Conservation (phyloP, 2,113 vertebrate species). For the Coptodon rendalli region DNA sequence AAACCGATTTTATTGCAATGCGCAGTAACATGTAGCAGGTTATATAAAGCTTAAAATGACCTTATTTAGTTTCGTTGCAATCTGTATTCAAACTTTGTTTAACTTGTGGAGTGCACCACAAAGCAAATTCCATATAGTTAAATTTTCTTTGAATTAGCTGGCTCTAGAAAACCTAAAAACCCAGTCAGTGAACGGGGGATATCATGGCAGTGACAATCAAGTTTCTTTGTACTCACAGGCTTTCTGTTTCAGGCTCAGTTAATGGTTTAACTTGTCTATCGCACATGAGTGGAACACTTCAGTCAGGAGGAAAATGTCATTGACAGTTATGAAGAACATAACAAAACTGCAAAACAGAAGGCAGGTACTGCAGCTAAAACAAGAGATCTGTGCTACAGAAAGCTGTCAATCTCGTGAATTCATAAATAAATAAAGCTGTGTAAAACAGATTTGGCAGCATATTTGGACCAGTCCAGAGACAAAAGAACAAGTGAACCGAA, state of each 20-base stretch:
- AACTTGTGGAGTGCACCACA: background rate
- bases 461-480: background rate
- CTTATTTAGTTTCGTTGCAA: background rate
- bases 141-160: background rate
- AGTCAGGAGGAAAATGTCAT: background rate
- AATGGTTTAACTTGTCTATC: background rate
- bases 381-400: background rate
- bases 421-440: background rate
- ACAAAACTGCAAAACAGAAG: background rate
- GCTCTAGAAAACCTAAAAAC: background rate
- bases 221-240: background rate
- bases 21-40: background rate
- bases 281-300: background rate
- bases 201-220: background rate
- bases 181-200: background rate
- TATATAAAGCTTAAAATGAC: background rate
- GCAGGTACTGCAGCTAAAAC: background rate
- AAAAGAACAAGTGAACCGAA: background rate
- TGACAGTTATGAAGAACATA: background rate
- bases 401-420: background rate
- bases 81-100: background rate
- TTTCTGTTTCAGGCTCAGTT: background rate
- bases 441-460: background rate
- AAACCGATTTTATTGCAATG: background rate
- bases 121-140: background rate